These are phyloP conservation scores for Tragelaphus buxtoni DNA, from an alignment of 2,113 vertebrate species.

Conservation along the genomic window DNA sequence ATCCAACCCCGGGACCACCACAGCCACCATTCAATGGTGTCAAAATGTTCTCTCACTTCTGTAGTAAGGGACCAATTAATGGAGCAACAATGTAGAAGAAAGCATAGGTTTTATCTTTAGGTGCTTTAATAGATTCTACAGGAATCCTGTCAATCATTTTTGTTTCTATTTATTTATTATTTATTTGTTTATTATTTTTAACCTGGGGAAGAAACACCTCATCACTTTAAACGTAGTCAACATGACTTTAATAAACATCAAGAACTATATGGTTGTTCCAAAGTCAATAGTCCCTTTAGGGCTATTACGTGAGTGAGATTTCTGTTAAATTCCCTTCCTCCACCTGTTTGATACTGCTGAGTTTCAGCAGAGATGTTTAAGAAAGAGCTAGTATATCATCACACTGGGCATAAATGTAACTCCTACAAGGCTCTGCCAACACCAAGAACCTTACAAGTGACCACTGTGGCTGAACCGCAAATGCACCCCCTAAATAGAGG, in stretches of 20 bases:
- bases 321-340: slow-evolving; percentile 13
- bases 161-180: slow-evolving; percentile 5
- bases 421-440: neutral
- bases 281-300: neutral
- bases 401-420: neutral
- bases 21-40: neutral
- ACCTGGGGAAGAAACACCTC: neutral
- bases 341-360: neutral
- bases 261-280: neutral
- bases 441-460: neutral
- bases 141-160: neutral
- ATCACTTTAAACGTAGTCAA: neutral
- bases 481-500: slow-evolving; percentile 18
- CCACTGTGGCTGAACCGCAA: slow-evolving; percentile 9
- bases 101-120: neutral
- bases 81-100: neutral
- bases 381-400: slow-evolving; percentile 2
- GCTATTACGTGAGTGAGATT: neutral
- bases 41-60: neutral
- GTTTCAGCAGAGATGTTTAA: neutral
- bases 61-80: neutral
- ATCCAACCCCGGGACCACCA: neutral
- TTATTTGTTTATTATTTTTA: neutral
- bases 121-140: neutral
- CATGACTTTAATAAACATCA: neutral